phyloP scores from a whole-genome alignment of 2,113 vertebrate species.

The Archilochus colubris region DNA sequence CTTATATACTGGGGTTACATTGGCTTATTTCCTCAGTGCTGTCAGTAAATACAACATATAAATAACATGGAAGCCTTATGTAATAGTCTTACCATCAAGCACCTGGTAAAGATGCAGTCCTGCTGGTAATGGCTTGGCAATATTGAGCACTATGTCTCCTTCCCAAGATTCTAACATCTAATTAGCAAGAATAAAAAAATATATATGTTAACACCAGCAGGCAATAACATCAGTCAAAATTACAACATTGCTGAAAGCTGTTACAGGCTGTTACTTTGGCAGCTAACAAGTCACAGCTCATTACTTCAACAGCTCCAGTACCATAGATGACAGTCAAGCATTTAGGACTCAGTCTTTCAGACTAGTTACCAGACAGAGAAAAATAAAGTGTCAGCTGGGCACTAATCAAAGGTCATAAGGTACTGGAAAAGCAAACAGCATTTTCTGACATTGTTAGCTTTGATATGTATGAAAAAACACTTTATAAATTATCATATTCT shows the following conservation, averaged over 20 bases:
- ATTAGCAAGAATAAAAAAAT: neutral
- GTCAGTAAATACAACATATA: neutral
- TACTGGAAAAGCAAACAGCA: neutral
- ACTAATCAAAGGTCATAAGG: neutral
- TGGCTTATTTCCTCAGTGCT: no score
- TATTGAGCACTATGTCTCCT: conserved; percentile 88
- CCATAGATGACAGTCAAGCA: neutral
- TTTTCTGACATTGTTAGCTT: neutral
- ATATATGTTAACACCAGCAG: neutral
- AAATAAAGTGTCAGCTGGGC: neutral
- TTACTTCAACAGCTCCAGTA: neutral
- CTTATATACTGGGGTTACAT: no score
- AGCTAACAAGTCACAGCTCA: neutral
- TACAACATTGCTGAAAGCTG: neutral
- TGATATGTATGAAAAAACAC: neutral
- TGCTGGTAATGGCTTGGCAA: conserved; percentile 88
- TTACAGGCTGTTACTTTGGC: neutral
- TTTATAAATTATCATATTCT: neutral
- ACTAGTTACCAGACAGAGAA: neutral
- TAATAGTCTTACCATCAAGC: conserved; percentile 80
- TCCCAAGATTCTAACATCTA: conserved; percentile 86
- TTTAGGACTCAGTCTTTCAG: neutral
- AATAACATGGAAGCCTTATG: neutral
- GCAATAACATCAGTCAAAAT: neutral
- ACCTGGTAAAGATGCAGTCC: conserved; percentile 90